Conservation (phyloP, 2,113 vertebrate genomes). For the Gymnarchus niloticus region DNA sequence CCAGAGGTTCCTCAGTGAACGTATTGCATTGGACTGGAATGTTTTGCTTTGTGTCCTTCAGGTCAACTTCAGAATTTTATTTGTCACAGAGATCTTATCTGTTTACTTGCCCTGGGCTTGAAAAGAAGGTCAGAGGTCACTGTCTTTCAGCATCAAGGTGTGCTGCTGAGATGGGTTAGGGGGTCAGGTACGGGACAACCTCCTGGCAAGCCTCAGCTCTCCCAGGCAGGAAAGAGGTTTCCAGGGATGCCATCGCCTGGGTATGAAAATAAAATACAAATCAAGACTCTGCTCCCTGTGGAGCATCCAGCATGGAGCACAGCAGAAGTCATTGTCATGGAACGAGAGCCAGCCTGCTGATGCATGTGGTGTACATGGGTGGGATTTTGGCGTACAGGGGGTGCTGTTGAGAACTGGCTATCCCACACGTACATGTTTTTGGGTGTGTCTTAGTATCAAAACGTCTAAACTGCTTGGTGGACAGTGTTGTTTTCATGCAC, state of each 20-base stretch:
- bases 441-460: background rate
- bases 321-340: background rate
- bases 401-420: background rate
- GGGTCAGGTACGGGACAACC: background rate
- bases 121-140: background rate
- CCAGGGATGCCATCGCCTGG: background rate
- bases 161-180: background rate
- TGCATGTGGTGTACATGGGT: background rate
- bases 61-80: background rate
- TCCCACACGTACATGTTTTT: background rate
- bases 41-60: background rate
- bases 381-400: background rate
- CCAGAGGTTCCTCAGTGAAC: background rate
- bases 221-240: background rate
- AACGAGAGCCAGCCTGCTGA: background rate
- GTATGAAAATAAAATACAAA: background rate
- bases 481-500: too few relatives aligned
- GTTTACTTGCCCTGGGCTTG: background rate
- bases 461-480: background rate
- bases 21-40: too few relatives aligned
- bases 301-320: background rate
- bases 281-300: background rate
- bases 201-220: background rate
- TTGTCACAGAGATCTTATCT: slow-evolving; percentile 3
- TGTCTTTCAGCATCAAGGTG: background rate